Base-by-base conservation (phyloP, 2,113 vertebrate species). In the Strix uralensis region DNA sequence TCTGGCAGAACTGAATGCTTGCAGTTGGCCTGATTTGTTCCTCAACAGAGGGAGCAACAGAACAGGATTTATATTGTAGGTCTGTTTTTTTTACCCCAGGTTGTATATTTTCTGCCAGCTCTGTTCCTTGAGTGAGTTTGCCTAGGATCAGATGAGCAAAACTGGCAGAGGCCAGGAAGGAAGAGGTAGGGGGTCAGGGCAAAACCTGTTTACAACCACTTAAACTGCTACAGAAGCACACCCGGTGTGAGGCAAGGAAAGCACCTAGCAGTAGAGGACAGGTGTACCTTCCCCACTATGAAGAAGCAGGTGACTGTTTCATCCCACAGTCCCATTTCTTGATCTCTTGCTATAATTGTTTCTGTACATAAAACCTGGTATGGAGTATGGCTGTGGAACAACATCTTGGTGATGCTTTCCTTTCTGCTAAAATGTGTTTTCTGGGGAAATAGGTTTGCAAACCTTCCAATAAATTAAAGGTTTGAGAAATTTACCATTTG, bases 301-400 rank as follows among this genome's bases (percentile, higher is more conserved):
- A 70, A 66, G 51, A 27, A 66, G 30, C 5, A 20, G 47, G 17
- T 57, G 36, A 34, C 46, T 55, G 18, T 62, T 78, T 54, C 14
- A 12, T 27, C 23, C 17, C 49, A 30, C 10, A 21, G 20, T 10
- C 14, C 4, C 15, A 52, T 66, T 66, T 9, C 30, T 46, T 55
- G 44, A 1, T 29, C 46, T 73, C n/a, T 22, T 73, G 32, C 22
- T 79, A 3, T 23, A 49, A 36, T 22, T 51, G 4, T 77, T 91
- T 51, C 80, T 79, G 38, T 14, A 23, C 0, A 0, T 78, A 54
- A 42, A 58, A 66, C 13, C 7, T 3, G 0, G 2, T 18, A 19
- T 21, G 52, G 38, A 73, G 17, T 9, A 73, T 19, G 15, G 40
- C 40, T 84, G 32, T 81, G 54, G n/a, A 47, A 51, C 4, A 47